Evolutionary conservation across 2,888 invertebrate species (phyloP), one percentile per base, ranked within the genome.

Genomic region (Iphiclides podalirius): DNA sequence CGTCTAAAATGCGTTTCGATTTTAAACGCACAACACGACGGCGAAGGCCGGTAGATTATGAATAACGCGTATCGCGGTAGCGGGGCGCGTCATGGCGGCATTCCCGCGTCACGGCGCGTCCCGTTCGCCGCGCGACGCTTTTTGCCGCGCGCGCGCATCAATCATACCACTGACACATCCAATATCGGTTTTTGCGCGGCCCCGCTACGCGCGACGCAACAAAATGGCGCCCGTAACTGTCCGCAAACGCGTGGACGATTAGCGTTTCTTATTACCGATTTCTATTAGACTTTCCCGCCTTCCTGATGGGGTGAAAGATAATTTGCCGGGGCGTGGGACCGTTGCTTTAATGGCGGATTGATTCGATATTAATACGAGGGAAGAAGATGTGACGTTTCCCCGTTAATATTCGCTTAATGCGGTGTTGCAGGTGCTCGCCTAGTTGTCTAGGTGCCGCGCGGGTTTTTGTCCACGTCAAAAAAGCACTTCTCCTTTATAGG

Each of bases 201-300:
- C 53, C 57, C 60, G 78, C 60, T 72, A 58, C 67, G 64, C 62
- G 58, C 61, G 59, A 69, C 70, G 67, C 71, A 67, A 72, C 76
- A 74, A 79, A 73, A 79, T 79, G 78, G 67, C 69, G 63, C 61
- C 60, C 53, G 53, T 66, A 67, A 67, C 62, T 62, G 70, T 70
- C 67, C 67, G 60, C 68, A 67, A 70, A 70, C 79, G 78, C 75
- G 77, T 74, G 78, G 67, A 73, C 81, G 79, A 85, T 82, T 82
- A 83, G 77, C 70, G 75, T 79, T 84, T 82, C 83, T 84, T 83
- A 86, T 84, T 81, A 81, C 79, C 68, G 83, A 81, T 85, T 86
- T 86, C 87, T 87, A 87, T 86, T 87, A 86, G 78, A 82, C 80
- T 85, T 85, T 83, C 80, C 80, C 81, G 79, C 75, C 81, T 75